Evolutionary conservation across 2,888 invertebrate genomes (phyloP).

Genomic region (Omphaloscelis lunosa): DNA sequence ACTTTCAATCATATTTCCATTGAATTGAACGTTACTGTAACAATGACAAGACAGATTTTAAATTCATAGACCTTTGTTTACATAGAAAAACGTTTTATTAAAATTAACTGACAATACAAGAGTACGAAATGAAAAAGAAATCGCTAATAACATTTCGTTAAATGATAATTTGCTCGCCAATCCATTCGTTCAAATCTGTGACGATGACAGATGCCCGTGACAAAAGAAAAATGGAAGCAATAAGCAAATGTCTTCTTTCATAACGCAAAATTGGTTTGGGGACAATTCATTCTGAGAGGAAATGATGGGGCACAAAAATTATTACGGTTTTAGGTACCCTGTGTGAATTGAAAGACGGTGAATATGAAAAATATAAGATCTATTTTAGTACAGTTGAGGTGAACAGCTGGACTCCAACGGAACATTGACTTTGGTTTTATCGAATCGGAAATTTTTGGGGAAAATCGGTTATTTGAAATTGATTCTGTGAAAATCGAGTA

Average conservation of each 20-base stretch:
- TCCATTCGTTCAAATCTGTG: constrained; percentile 77
- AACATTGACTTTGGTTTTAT: constrained; percentile 52
- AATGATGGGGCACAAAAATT: constrained; percentile 80
- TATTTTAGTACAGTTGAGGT: constrained; percentile 56
- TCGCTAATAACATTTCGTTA: constrained; percentile 50
- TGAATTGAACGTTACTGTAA: background rate
- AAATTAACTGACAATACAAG: constrained; percentile 34
- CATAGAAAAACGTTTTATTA: constrained; percentile 25
- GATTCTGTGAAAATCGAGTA: constrained; percentile 25
- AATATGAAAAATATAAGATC: constrained; percentile 60
- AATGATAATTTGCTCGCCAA: constrained; percentile 73
- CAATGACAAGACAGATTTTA: constrained; percentile 2
- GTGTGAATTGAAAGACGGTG: constrained; percentile 41
- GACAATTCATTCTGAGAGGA: constrained; percentile 81
- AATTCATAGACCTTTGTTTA: constrained; percentile 11
- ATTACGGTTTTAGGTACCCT: constrained; percentile 71
- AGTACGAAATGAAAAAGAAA: constrained; percentile 44
- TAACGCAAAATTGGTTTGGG: constrained; percentile 87
- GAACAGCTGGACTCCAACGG: constrained; percentile 55
- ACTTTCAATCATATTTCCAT: background rate
- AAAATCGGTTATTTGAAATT: constrained; percentile 35
- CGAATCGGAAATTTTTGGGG: constrained; percentile 33
- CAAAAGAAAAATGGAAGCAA: constrained; percentile 85
- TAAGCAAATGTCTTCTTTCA: constrained; percentile 88
- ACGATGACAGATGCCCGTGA: constrained; percentile 82